Evolutionary conservation across 2,888 invertebrate genomes (phyloP), one percentile per base, ranked within the genome.

Genomic region (Atherix ibis): DNA sequence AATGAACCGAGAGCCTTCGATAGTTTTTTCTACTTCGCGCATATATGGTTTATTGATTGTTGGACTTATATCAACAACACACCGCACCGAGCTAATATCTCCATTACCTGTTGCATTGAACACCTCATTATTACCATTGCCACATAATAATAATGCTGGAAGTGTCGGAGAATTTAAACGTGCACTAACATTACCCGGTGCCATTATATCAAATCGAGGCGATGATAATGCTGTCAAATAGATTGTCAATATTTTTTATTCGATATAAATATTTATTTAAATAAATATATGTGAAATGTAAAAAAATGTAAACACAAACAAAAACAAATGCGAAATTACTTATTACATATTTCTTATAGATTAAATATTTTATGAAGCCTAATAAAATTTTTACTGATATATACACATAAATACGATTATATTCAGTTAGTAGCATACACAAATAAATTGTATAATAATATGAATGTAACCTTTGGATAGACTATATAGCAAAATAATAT

Each of bases 1-100:
- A 66, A 91, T 88, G 64, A 91, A 91, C 53, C 83, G 76, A 46
- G 89, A 85, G 49, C 88, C 87, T 57, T 85, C 84, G 62, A 88
- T 78, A 51, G 89, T 85, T 63, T 85, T 85, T 63, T 89, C 88
- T 72, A 87, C 79, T 64, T 84, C 84, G 57, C 80, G 73, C 46
- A 82, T 71, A 48, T 73, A 76, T 42, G 80, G 75, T 60, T 81
- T 80, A 51, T 85, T 84, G 58, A 82, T 78, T 49, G 81, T 79
- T 43, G 84, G 82, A 62, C 81, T 82, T 35, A 68, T 65, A 50
- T 74, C 75, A 45, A 70, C 61, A 43, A 65, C 68, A 46, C 57
- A 62, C 41, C 56, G 60, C 39, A 52, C 56, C 44, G 72, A 71
- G 45, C 73, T 73, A 36, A 62, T 47, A 44, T 66, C 65, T 40